Conservation (phyloP, 1,140 invertebrate genomes). For the Lordiphosa clarofinis region DNA sequence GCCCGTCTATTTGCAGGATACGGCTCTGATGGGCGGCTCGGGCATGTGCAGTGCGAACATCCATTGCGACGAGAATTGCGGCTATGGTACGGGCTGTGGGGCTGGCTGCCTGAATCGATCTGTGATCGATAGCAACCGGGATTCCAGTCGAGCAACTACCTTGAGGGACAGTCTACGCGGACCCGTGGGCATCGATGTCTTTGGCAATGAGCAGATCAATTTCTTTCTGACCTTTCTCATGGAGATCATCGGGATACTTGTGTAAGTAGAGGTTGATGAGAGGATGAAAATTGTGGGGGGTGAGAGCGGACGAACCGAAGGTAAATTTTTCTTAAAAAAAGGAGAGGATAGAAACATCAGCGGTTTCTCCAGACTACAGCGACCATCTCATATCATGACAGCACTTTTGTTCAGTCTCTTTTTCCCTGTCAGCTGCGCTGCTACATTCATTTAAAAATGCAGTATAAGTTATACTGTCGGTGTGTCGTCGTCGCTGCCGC, state of each 20-base stretch:
- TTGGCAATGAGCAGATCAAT: constrained; percentile 29
- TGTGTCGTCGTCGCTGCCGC: too few relatives aligned
- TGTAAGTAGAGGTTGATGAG: constrained; percentile 34
- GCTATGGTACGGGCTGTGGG: constrained; percentile 29
- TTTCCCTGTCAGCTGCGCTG: too few relatives aligned
- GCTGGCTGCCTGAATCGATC: neutral
- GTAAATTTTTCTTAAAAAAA: too few relatives aligned
- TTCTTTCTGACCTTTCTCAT: constrained; percentile 38
- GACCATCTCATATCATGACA: too few relatives aligned
- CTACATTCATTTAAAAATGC: too few relatives aligned
- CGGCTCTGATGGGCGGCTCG: neutral
- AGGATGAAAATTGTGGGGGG: too few relatives aligned
- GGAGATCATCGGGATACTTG: constrained; percentile 45
- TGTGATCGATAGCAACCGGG: too few relatives aligned
- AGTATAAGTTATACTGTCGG: too few relatives aligned
- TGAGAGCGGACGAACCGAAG: too few relatives aligned
- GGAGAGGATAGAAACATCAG: too few relatives aligned
- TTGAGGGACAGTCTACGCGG: neutral
- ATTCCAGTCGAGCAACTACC: neutral
- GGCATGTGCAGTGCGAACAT: neutral
- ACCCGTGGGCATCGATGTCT: constrained; percentile 6
- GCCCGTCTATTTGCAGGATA: constrained; percentile 2
- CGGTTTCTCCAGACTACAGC: too few relatives aligned
- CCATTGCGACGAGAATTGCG: constrained; percentile 14
- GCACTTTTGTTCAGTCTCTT: too few relatives aligned